A percentile compares a stretch with the other conserved stretches of the same genome.
phyloP scores from a whole-genome alignment of 2,888 invertebrate genomes.

The Synanthedon formicaeformis region DNA sequence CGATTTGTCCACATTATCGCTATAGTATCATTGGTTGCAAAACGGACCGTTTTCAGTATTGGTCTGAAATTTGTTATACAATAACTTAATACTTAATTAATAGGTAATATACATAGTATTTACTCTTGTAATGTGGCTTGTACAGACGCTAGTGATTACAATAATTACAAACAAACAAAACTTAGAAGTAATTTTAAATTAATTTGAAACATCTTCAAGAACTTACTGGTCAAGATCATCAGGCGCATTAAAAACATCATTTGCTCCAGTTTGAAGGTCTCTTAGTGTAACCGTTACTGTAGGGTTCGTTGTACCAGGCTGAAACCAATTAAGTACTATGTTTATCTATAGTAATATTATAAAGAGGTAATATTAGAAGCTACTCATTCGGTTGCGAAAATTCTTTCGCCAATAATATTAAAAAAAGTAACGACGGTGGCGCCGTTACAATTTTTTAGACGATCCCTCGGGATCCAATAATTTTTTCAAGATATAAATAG shows the following conservation, averaged over 20 bases:
- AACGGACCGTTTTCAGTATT: slow-evolving; percentile 78
- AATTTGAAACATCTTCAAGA: background rate
- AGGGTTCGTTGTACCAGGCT: slow-evolving; percentile 60
- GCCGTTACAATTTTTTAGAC: too few relatives aligned
- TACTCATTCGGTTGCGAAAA: too few relatives aligned
- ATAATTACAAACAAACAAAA: too few relatives aligned
- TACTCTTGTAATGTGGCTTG: too few relatives aligned
- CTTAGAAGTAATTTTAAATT: too few relatives aligned
- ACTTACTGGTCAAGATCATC: slow-evolving; percentile 42
- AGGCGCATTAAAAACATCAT: slow-evolving; percentile 30
- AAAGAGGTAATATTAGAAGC: too few relatives aligned
- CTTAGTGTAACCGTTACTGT: slow-evolving; percentile 46
- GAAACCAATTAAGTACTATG: slow-evolving; percentile 14
- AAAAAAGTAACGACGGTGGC: too few relatives aligned
- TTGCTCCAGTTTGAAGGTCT: slow-evolving; percentile 20
- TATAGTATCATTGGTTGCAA: slow-evolving; percentile 78
- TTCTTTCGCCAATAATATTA: too few relatives aligned
- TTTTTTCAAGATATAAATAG: too few relatives aligned
- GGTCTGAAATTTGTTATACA: slow-evolving; percentile 41
- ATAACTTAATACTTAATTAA: background rate
- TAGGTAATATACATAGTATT: too few relatives aligned
- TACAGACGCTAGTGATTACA: too few relatives aligned
- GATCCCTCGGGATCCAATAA: too few relatives aligned
- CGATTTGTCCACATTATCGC: slow-evolving; percentile 91
- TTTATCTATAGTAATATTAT: background rate